Conservation (phyloP, 2,797 vertebrate genomes). For the Emydoidea blandingii region DNA sequence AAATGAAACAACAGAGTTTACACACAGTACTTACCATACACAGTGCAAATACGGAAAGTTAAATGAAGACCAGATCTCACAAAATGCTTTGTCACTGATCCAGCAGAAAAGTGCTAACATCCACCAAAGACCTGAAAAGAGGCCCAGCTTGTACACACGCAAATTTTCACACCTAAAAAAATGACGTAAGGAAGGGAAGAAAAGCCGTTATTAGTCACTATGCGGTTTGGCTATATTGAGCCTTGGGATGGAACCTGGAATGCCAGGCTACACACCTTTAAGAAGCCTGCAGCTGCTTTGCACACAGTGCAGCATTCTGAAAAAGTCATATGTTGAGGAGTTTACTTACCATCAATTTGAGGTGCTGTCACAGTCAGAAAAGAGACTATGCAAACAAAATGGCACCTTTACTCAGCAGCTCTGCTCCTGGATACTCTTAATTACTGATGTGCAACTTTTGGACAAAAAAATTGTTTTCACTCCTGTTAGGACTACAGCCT, state of each 20-base stretch:
- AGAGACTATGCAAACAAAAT: neutral
- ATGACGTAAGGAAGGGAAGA: neutral
- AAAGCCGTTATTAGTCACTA: neutral
- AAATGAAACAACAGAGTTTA: neutral
- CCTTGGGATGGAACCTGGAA: neutral
- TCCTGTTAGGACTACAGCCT: neutral
- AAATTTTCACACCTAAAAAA: conserved; percentile 92
- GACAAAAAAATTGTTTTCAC: neutral
- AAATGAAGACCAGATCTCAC: conserved; percentile 95
- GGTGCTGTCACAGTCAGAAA: neutral
- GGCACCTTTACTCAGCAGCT: neutral
- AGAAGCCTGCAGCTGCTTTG: neutral
- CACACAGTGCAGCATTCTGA: neutral
- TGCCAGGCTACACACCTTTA: neutral
- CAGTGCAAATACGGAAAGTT: conserved; percentile 98
- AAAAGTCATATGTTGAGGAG: neutral
- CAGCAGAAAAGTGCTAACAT: conserved; percentile 94
- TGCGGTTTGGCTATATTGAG: neutral
- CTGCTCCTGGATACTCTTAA: neutral
- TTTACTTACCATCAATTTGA: neutral
- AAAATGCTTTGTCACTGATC: conserved; percentile 97
- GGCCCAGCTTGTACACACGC: conserved; percentile 95
- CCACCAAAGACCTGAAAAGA: conserved; percentile 93
- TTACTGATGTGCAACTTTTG: neutral
- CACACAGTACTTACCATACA: conserved; percentile 87